Base-by-base conservation (phyloP, 2,888 invertebrate species). In the Crematogaster levior region DNA sequence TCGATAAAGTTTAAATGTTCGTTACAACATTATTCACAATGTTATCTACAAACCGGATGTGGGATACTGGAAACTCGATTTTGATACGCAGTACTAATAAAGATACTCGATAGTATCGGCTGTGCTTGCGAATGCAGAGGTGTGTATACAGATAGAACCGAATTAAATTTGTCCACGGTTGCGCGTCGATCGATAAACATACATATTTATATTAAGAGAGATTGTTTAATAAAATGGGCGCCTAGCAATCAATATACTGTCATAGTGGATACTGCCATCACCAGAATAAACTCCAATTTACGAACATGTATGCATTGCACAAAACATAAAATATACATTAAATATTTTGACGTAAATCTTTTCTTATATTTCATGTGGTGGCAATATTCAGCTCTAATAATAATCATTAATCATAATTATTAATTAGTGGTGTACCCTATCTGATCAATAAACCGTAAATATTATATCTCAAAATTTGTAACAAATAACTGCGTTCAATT, bases 31-130 rank as follows among this genome's bases (percentile, higher is more conserved):
- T 75, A 53, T 66, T 30, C 34, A 12, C 43, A 37, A 56, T 24
- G 30, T 56, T 56, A 66, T 56, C 66, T 43, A 21, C 53, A 7
- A 27, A 30, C 43, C 30, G 56, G 43, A 46, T 73, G 60, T 74
- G 60, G 61, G 18, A 68, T 68, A 79, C 68, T 21, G 66, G 48
- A 77, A 56, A 66, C 30, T 30, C 56, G 56, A 46, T 79, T 66
- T 46, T 68, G 24, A 68, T 40, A 24, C n/a, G 30, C 21, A 34
- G 34, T 79, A 79, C 68, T 79, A 79, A 66, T 77, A 77, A 79
- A 56, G 56, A 79, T 68, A 58, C 30, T 46, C 56, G 30, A 79
- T 68, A 53, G 40, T 40, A 77, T 66, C 21, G 24, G 18, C 5
- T 3, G 10, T 34, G 46, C 18, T 21, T 53, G 46, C 10, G 12